These are phyloP conservation scores for Cylloceria caligata DNA, from an alignment of 2,888 invertebrate species.

Conservation along the genomic window DNA sequence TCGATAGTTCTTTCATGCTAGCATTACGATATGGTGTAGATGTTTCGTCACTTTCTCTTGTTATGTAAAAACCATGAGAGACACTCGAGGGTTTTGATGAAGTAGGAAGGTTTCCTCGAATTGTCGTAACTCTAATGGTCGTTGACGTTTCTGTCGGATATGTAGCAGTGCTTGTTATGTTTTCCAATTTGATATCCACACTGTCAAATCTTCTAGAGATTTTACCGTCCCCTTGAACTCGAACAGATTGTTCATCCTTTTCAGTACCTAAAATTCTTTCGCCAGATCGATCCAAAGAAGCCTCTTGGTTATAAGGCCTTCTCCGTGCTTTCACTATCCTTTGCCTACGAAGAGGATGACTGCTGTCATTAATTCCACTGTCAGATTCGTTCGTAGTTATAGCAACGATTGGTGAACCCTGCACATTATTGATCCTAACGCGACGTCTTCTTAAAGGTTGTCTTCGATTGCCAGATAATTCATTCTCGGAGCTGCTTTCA, in stretches of 20 bases:
- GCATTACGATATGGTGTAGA: constrained; percentile 1
- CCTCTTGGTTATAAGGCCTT: constrained; percentile 22
- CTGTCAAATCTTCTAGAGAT: constrained; percentile 6
- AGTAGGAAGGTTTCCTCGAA: constrained; percentile 66
- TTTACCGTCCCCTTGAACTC: not conserved
- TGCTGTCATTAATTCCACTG: not conserved
- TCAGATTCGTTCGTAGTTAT: not conserved
- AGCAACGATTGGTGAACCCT: not conserved
- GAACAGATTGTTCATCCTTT: constrained; percentile 1
- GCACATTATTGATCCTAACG: not conserved
- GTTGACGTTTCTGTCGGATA: constrained; percentile 27
- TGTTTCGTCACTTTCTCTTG: constrained; percentile 63
- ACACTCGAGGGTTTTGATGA: constrained; percentile 31
- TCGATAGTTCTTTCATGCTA: not conserved
- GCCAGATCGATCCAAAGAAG: not conserved
- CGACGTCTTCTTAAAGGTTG: constrained; percentile 44
- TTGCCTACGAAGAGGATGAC: constrained; percentile 41
- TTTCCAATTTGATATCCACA: constrained; percentile 25
- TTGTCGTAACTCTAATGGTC: constrained; percentile 70
- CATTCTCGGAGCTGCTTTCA: constrained; percentile 69
- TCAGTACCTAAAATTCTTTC: not conserved
- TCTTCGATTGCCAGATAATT: constrained; percentile 41
- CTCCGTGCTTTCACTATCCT: constrained; percentile 56
- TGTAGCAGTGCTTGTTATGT: constrained; percentile 38
- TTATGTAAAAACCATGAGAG: constrained; percentile 71